A percentile compares a stretch with the other conserved stretches of the same genome.
These are phyloP conservation scores for Calosoma granatense DNA, from an alignment of 1,140 invertebrate genomes.

Conservation along the genomic window DNA sequence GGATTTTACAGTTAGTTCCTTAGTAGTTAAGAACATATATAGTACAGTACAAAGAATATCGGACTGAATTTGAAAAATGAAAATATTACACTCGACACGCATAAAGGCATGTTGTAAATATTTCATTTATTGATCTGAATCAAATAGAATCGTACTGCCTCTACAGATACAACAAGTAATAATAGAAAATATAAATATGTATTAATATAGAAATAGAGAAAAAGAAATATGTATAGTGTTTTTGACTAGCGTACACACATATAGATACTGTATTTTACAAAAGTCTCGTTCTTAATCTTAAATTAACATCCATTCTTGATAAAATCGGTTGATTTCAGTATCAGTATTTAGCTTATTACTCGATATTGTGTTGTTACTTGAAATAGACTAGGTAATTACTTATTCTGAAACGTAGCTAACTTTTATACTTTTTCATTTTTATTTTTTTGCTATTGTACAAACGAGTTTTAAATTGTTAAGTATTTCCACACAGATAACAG, in stretches of 20 bases:
- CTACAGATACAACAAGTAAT: background rate
- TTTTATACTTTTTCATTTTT: background rate
- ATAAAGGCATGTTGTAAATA: background rate
- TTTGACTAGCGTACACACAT: constrained; percentile 8
- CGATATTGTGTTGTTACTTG: background rate
- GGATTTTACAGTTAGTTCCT: no score
- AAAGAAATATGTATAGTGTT: constrained; percentile 5
- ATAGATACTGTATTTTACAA: constrained; percentile 5
- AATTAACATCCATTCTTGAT: background rate
- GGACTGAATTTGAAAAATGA: background rate
- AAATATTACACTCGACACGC: background rate
- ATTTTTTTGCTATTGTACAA: background rate
- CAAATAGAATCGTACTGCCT: background rate
- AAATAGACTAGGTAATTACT: background rate
- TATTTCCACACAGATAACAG: background rate
- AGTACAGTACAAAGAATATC: background rate
- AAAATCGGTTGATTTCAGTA: background rate
- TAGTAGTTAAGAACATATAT: constrained; percentile 1
- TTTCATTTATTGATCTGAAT: constrained; percentile 4
- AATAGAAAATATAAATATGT: constrained; percentile 1
- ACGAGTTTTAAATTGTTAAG: background rate
- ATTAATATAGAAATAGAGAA: background rate
- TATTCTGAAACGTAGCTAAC: constrained; percentile 1
- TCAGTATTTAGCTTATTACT: background rate
- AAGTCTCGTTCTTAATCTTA: background rate